Conservation (phyloP, 30 jellyfish, hydroid and myxozoan species). For the Clytia hemisphaerica region DNA sequence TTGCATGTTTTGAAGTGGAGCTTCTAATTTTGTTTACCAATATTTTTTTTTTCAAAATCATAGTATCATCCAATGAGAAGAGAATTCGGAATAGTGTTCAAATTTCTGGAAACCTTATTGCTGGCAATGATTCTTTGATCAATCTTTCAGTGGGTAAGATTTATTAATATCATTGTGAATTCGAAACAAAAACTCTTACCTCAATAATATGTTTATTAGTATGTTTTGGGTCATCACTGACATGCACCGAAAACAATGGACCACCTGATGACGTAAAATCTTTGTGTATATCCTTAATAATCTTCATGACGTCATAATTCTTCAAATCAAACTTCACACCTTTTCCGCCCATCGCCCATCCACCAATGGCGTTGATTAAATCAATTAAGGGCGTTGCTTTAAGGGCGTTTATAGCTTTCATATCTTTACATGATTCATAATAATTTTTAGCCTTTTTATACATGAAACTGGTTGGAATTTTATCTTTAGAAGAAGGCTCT, state of each 20-base stretch:
- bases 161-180: background rate
- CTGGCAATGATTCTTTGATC: too few relatives aligned
- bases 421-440: slow-evolving; percentile 75
- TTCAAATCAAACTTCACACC: slow-evolving; percentile 48
- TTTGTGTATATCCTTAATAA: slow-evolving; percentile 52
- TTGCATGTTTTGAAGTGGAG: too few relatives aligned
- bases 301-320: slow-evolving; percentile 53
- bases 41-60: too few relatives aligned
- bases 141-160: too few relatives aligned
- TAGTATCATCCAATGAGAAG: too few relatives aligned
- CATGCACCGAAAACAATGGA: slow-evolving; percentile 91
- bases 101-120: too few relatives aligned
- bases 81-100: too few relatives aligned
- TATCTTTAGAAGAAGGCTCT: slow-evolving; percentile 28
- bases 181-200: slow-evolving; percentile 33
- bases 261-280: slow-evolving; percentile 97
- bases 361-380: slow-evolving; percentile 54
- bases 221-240: slow-evolving; percentile 94
- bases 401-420: slow-evolving; percentile 49
- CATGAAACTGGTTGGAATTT: slow-evolving; percentile 47
- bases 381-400: slow-evolving; percentile 72
- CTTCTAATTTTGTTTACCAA: too few relatives aligned
- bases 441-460: slow-evolving; percentile 60
- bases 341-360: slow-evolving; percentile 83
- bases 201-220: slow-evolving; percentile 79